These are phyloP conservation scores for Coracias cyanogaster DNA, from an alignment of 2,797 vertebrate genomes.

Conservation along the genomic window DNA sequence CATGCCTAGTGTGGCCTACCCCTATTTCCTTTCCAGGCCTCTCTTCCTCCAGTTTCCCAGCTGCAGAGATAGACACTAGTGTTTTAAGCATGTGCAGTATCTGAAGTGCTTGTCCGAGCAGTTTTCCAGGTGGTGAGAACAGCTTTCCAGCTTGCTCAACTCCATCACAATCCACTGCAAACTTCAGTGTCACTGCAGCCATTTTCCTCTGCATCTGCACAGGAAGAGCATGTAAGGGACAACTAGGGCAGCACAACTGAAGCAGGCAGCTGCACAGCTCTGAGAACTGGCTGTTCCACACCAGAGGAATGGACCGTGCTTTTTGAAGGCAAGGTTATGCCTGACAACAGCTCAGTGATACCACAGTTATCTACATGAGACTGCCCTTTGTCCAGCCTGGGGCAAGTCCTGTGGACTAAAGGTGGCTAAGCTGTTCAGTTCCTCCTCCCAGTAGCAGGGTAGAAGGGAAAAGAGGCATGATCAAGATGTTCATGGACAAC, in stretches of 20 bases:
- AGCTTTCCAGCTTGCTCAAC: background rate
- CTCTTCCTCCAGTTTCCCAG: background rate
- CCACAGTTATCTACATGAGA: background rate
- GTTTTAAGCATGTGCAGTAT: background rate
- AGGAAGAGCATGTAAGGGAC: background rate
- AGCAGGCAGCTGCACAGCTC: background rate
- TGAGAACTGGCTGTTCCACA: background rate
- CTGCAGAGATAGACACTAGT: background rate
- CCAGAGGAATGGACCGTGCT: background rate
- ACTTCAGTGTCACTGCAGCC: background rate
- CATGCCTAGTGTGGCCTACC: no score
- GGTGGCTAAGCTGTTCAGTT: background rate
- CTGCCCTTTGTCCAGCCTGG: background rate
- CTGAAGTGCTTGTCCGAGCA: background rate
- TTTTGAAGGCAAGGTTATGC: background rate
- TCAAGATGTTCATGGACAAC: background rate
- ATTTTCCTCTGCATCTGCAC: background rate
- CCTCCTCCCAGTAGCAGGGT: background rate
- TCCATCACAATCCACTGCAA: background rate
- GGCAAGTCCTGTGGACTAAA: background rate
- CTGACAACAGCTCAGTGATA: background rate
- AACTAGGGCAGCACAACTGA: background rate
- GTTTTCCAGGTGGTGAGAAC: background rate
- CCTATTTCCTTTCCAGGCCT: background rate
- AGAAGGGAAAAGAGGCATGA: background rate